Evolutionary conservation across 2,888 invertebrate genomes (phyloP).

Genomic region (Netelia inedita): DNA sequence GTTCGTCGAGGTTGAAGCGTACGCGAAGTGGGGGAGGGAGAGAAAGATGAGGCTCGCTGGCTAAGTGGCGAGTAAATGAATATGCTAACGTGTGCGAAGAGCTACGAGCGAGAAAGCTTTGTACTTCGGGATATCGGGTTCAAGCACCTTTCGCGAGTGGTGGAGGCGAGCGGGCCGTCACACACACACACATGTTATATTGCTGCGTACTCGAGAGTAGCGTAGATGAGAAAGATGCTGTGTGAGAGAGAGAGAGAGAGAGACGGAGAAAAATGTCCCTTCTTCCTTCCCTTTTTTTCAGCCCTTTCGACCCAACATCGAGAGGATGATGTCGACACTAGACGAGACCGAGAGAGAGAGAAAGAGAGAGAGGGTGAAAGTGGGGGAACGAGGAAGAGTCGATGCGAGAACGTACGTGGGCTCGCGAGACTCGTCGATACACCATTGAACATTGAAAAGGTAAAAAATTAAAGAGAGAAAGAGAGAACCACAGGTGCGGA

Average conservation of each 20-base stretch:
- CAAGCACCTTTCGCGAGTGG: slow-evolving; percentile 75
- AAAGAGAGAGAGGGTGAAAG: slow-evolving; percentile 15
- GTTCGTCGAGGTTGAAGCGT: slow-evolving; percentile 11
- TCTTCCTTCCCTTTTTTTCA: slow-evolving; percentile 34
- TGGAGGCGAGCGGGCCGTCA: slow-evolving; percentile 50
- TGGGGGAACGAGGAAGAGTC: slow-evolving; percentile 16
- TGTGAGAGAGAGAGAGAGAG: slow-evolving; percentile 23
- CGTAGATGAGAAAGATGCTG: slow-evolving; percentile 7
- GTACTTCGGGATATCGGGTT: slow-evolving; percentile 79
- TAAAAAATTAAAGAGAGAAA: slow-evolving; percentile 6
- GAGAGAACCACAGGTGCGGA: slow-evolving; percentile 30
- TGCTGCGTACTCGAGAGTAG: neutral
- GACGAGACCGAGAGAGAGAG: neutral
- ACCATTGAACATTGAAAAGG: slow-evolving; percentile 63
- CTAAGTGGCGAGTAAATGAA: slow-evolving; percentile 83
- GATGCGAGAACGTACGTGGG: slow-evolving; percentile 56
- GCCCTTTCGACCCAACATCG: slow-evolving; percentile 38
- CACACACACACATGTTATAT: slow-evolving; percentile 13
- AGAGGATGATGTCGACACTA: slow-evolving; percentile 30
- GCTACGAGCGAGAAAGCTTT: slow-evolving; percentile 80
- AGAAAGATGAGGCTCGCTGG: slow-evolving; percentile 67
- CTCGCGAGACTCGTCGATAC: slow-evolving; percentile 64
- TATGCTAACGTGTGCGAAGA: slow-evolving; percentile 83
- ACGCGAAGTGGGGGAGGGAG: neutral
- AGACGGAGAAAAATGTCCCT: slow-evolving; percentile 26